Conservation (phyloP, 2,797 vertebrate species). For the Erethizon dorsatum region DNA sequence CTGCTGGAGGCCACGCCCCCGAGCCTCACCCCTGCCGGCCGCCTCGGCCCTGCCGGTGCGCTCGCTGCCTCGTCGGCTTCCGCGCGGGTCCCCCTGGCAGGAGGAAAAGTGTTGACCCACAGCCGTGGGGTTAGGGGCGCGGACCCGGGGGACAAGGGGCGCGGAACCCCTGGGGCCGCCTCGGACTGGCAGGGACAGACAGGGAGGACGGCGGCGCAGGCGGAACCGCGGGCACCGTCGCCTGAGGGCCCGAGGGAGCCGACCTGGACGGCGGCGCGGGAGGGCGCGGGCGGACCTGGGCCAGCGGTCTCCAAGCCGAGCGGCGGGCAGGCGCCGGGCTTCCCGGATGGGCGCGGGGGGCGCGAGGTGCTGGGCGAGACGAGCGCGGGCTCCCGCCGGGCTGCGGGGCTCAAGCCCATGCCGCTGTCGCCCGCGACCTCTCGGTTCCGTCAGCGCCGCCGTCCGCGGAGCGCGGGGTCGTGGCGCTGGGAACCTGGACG, state of each 20-base stretch:
- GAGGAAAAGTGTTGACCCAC: background rate
- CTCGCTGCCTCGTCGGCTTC: background rate
- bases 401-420: slow-evolving; percentile 53
- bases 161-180: background rate
- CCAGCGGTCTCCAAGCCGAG: background rate
- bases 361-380: background rate
- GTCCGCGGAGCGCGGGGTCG: slow-evolving; percentile 83
- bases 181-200: background rate
- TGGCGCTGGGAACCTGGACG: background rate
- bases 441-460: slow-evolving; percentile 84
- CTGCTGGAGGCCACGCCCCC: background rate
- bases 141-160: background rate
- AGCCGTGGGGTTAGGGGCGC: background rate
- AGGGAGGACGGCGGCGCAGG: background rate
- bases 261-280: no score
- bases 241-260: no score
- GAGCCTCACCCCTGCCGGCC: slow-evolving; percentile 63
- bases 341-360: background rate
- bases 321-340: background rate
- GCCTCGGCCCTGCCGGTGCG: background rate
- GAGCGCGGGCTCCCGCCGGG: background rate
- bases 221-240: no score
- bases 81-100: background rate
- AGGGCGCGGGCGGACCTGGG: background rate
- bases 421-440: background rate